Base-by-base conservation (phyloP, 2,113 vertebrate genomes). In the Canis aureus region DNA sequence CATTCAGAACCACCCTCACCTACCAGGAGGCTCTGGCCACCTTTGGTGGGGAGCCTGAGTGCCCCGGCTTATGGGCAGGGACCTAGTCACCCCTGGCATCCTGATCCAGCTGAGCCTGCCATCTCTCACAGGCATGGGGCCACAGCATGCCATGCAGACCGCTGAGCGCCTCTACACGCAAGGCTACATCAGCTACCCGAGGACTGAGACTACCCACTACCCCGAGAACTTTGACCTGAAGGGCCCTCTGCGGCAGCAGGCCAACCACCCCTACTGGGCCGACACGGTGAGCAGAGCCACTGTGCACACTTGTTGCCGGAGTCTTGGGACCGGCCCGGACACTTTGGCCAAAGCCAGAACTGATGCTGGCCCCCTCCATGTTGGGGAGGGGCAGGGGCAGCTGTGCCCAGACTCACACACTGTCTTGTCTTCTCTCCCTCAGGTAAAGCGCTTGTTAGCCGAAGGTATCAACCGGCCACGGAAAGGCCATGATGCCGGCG, bases 101-200 rank as follows among this genome's bases (percentile, higher is more conserved):
- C 15, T 1, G 3, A 29, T 20, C 51, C 22, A 3, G 11, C 89
- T 64, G 38, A 94, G 19, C 35, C 60, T 53, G 29, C 71, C 78
- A 0, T 94, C 64, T 89, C 43, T 59, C 16, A 8, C 86, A 99
- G 99, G 99, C 91, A 99, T 99, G 99, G 99, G 99, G 67, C 99
- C 99, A 0, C 99, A 99, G 90, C 99, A 99, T 0, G 98, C 99
- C 96, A 99, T 99, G 99, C 99, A 99, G 98, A 99, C 99, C 27
- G 99, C 99, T 13, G 99, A 99, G 98, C 99, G 99, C 17, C 99
- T 99, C 11, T 99, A 99, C 89, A 99, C 99, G 0, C 99, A 99
- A 97, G 99, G 99, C 55, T 99, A 99, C 92, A 99, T 99, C 98
- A 99, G 99, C 98, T 99, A 99, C 98, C 99, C 99, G 6, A 99